Evolutionary conservation across 2,797 vertebrate genomes (phyloP), one percentile per base, ranked within the genome.

Genomic region (Melanogrammus aeglefinus): DNA sequence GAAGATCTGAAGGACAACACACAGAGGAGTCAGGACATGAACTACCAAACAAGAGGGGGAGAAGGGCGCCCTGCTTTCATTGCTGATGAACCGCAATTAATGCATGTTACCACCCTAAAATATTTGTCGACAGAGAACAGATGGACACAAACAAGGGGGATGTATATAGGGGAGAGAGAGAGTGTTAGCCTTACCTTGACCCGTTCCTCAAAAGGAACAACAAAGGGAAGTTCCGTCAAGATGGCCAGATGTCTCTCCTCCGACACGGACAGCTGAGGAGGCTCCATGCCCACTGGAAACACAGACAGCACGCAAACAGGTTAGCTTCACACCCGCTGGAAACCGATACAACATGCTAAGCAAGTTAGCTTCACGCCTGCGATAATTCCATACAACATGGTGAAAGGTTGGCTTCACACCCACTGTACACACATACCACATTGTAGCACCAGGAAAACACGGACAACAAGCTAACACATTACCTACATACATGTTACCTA

Each of bases 121-220:
- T 57, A 57, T 57, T 57, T 1, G 13, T 13, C 2, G 41, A 44
- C 41, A 44, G 41, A 39, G 41, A 44, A 44, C 41, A 44, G 41
- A 10, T 39, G 38, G 38, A 44, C 47, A 57, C 47, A 7, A 3
- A 57, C 47, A 57, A 57, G 16, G 18, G 47, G 47, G 16, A 6
- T 18, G 1, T 18, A 16, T 51, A 57, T 21, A n/a, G 21, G 16
- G 18, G 4, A 57, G 16, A 57, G 47, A 57, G 47, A 57, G 47
- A 57, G 5, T 1, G 47, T 44, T 16, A 73, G 21, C 10, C 18
- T 7, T 95, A 99, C 98, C 97, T 99, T 99, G 33, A 99, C 98
- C 91, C 98, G 95, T 90, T 99, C 98, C 91, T 99, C 98, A 80
- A 99, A 99, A 14, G 97, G 98, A 85, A 99, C 98, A 71, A 99